Percentiles rank a stretch among this genome's conserved stretches.
Conservation (phyloP, 1,140 invertebrate species). For the Pseudomyrmex pallidus region DNA sequence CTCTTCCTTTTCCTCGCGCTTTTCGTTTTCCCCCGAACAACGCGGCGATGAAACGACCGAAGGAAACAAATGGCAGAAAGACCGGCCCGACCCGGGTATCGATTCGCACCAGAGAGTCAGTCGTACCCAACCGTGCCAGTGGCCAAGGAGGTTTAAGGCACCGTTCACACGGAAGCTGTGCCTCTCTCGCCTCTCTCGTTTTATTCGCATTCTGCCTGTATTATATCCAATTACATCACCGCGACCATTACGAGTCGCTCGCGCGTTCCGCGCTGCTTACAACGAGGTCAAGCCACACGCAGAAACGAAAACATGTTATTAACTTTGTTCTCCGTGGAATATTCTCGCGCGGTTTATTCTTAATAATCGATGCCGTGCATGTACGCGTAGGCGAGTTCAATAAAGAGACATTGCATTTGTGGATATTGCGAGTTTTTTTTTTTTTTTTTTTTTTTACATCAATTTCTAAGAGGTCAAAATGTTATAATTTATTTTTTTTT, state of each 20-base stretch:
- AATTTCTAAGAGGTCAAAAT: no score
- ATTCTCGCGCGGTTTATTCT: not conserved
- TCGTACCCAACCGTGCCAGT: slow-evolving; percentile 72
- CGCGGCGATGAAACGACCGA: slow-evolving; percentile 23
- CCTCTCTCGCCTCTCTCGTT: slow-evolving; percentile 25
- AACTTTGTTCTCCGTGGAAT: slow-evolving; percentile 7
- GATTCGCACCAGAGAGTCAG: slow-evolving; percentile 69
- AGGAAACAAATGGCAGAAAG: slow-evolving; percentile 59
- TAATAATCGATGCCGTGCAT: not conserved
- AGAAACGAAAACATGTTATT: slow-evolving; percentile 53
- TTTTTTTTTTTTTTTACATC: no score
- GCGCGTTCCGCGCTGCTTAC: slow-evolving; percentile 52
- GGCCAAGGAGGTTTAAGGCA: slow-evolving; percentile 41
- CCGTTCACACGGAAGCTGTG: slow-evolving; percentile 44
- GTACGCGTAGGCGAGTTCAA: no score
- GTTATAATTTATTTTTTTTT: no score
- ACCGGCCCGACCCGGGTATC: slow-evolving; percentile 64
- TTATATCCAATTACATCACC: slow-evolving; percentile 62
- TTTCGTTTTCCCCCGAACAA: slow-evolving; percentile 6
- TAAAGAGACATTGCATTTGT: no score
- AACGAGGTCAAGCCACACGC: slow-evolving; percentile 45
- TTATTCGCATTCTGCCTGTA: slow-evolving; percentile 52
- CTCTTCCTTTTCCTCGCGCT: not conserved
- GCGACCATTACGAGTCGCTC: slow-evolving; percentile 34
- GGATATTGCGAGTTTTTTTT: no score